A percentile compares a stretch with the other conserved stretches of the same genome.
These are phyloP conservation scores for Venusia cambrica DNA, from an alignment of 2,888 invertebrate genomes.

Conservation along the genomic window DNA sequence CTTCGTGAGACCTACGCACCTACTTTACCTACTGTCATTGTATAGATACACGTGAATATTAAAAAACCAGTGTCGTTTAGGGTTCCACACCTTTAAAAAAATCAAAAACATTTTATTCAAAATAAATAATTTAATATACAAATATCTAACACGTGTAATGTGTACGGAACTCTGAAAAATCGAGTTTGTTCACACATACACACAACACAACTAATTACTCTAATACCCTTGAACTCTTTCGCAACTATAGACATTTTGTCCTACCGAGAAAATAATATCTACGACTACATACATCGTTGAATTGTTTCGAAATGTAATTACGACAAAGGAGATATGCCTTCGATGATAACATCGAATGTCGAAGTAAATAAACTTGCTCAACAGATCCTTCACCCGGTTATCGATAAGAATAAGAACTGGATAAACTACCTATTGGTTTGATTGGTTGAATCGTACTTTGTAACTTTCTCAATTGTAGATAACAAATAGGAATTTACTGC, in stretches of 20 bases:
- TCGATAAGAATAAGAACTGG: slow-evolving; percentile 14
- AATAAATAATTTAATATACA: too few relatives aligned
- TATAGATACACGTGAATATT: slow-evolving; percentile 41
- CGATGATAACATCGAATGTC: slow-evolving; percentile 38
- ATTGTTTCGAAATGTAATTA: slow-evolving; percentile 48
- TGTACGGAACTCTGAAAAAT: too few relatives aligned
- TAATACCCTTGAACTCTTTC: slow-evolving; percentile 71
- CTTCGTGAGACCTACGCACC: slow-evolving; percentile 19
- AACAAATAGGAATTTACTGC: too few relatives aligned
- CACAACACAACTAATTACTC: too few relatives aligned
- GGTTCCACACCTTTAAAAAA: not conserved
- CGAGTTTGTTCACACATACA: too few relatives aligned
- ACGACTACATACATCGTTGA: slow-evolving; percentile 30
- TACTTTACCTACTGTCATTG: slow-evolving; percentile 13
- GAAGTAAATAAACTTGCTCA: slow-evolving; percentile 38
- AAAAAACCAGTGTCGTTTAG: slow-evolving; percentile 43
- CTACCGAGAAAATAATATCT: slow-evolving; percentile 43
- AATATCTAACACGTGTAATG: too few relatives aligned
- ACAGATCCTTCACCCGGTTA: slow-evolving; percentile 28
- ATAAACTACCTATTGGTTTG: slow-evolving; percentile 7
- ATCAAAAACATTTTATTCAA: slow-evolving; percentile 23
- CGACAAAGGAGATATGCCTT: slow-evolving; percentile 35
- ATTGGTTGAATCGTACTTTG: too few relatives aligned
- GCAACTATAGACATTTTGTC: slow-evolving; percentile 57
- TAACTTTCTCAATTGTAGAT: too few relatives aligned